These are phyloP conservation scores for Seira ritae DNA, from an alignment of 2,888 invertebrate species.

Conservation along the genomic window DNA sequence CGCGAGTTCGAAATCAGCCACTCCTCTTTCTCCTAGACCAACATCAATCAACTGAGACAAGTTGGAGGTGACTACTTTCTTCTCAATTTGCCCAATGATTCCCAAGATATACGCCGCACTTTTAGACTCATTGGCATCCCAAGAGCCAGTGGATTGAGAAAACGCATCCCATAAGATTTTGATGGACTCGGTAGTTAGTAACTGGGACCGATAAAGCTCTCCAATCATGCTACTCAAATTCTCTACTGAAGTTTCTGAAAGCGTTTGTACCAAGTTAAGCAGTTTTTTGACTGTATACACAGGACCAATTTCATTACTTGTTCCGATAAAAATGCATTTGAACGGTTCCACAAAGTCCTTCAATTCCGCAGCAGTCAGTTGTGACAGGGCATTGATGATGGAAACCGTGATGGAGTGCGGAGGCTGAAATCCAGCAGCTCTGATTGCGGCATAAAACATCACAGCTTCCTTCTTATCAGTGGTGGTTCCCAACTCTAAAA, in stretches of 20 bases:
- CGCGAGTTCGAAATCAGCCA: conserved; percentile 63
- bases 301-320: conserved; percentile 16
- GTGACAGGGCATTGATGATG: conserved; percentile 66
- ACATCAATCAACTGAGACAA: conserved; percentile 60
- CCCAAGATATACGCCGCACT: conserved; percentile 67
- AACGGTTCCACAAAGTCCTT: conserved; percentile 57
- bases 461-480: conserved; percentile 68
- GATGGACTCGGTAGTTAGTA: conserved; percentile 49
- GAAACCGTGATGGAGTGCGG: conserved; percentile 45
- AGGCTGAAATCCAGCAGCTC: conserved; percentile 54
- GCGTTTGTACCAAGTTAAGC: conserved; percentile 42
- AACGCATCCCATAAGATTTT: conserved; percentile 69
- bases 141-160: conserved; percentile 46
- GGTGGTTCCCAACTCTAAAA: conserved; percentile 66
- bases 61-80: conserved; percentile 63
- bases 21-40: conserved; percentile 63
- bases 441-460: conserved; percentile 61
- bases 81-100: conserved; percentile 59
- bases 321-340: conserved; percentile 59
- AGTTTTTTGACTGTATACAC: conserved; percentile 49
- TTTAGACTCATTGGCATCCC: conserved; percentile 58
- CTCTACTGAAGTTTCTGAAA: conserved; percentile 58
- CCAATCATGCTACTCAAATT: conserved; percentile 62
- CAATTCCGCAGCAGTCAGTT: conserved; percentile 52
- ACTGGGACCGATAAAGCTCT: conserved; percentile 51